A percentile compares a stretch with the other conserved stretches of the same genome.
phyloP scores from a whole-genome alignment of 2,888 invertebrate genomes.

The Nomada goodeniana region DNA sequence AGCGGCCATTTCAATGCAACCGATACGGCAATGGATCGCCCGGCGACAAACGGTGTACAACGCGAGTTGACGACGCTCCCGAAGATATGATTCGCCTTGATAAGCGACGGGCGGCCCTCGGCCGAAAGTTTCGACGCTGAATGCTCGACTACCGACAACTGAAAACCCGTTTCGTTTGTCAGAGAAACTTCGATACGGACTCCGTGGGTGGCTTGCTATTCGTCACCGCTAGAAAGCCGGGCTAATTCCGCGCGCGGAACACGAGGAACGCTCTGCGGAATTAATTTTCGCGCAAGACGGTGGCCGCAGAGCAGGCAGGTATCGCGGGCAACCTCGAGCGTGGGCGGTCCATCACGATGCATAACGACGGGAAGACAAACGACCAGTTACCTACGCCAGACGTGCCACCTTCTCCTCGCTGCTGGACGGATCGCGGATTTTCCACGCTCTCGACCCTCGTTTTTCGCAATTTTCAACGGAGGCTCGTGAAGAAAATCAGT shows the following conservation, averaged over 20 bases:
- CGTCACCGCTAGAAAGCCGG: conserved; percentile 48
- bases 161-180: conserved; percentile 13
- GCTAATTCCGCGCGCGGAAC: conserved; percentile 36
- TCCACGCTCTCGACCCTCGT: conserved; percentile 11
- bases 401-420: conserved; percentile 38
- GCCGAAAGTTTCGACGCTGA: not conserved
- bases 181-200: conserved; percentile 33
- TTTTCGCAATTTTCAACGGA: conserved; percentile 51
- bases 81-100: no score
- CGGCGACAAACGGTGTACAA: no score
- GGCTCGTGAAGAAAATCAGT: conserved; percentile 40
- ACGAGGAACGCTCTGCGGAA: conserved; percentile 18
- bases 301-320: conserved; percentile 8
- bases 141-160: conserved; percentile 9
- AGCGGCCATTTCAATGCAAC: no score
- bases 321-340: conserved; percentile 57
- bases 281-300: conserved; percentile 47
- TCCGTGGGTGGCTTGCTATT: conserved; percentile 52
- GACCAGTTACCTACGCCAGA: conserved; percentile 58
- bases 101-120: no score
- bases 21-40: no score
- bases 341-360: conserved; percentile 52
- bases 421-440: conserved; percentile 27
- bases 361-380: conserved; percentile 57
- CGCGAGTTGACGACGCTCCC: no score